Evolutionary conservation across 2,113 vertebrate species (phyloP).

Genomic region (Aspidoscelis tigris): DNA sequence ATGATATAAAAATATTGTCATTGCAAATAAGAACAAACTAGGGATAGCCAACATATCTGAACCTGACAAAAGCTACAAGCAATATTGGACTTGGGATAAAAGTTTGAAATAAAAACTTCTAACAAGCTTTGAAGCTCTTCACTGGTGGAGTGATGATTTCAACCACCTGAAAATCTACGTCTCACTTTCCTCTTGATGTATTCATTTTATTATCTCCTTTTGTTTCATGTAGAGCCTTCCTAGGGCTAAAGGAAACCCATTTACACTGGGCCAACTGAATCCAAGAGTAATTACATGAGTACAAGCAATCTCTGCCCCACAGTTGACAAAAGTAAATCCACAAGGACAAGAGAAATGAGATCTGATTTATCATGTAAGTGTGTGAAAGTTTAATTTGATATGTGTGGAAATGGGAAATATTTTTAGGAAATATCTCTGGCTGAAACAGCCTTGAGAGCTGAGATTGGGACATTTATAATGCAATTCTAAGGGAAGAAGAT

Average conservation of each 20-base stretch:
- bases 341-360: not conserved
- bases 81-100: not conserved
- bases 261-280: not conserved
- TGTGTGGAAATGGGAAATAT: not conserved
- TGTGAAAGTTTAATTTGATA: constrained; percentile 18
- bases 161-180: not conserved
- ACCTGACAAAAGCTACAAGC: not conserved
- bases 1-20: too few species aligned
- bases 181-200: not conserved
- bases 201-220: not conserved
- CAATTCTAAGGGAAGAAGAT: not conserved
- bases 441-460: constrained; percentile 5
- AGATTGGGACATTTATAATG: constrained; percentile 14
- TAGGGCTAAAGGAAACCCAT: not conserved
- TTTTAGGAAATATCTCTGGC: constrained; percentile 23
- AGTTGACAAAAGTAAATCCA: not conserved
- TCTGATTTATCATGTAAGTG: constrained; percentile 19
- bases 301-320: not conserved
- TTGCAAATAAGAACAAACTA: not conserved
- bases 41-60: not conserved
- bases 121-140: not conserved
- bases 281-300: not conserved
- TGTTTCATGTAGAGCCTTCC: not conserved
- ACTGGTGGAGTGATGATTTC: not conserved
- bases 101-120: not conserved